These are phyloP conservation scores for Coreius guichenoti DNA, from an alignment of 2,797 vertebrate species.

Conservation along the genomic window DNA sequence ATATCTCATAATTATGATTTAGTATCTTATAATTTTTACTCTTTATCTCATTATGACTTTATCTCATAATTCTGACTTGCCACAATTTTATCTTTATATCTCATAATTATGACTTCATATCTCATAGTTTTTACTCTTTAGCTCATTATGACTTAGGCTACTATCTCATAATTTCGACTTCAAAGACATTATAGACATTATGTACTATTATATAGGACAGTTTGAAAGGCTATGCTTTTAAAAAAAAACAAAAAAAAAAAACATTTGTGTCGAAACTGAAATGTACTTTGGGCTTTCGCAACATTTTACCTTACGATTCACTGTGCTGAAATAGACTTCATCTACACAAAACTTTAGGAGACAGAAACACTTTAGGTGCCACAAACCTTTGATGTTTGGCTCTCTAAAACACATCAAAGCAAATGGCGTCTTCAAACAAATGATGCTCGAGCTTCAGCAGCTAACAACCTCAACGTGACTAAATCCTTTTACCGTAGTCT, in stretches of 20 bases:
- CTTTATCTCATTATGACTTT: neutral
- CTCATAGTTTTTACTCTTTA: neutral
- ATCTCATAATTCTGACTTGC: neutral
- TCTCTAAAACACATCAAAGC: slow-evolving; percentile 5
- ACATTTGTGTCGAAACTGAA: neutral
- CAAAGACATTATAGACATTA: neutral
- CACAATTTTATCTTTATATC: neutral
- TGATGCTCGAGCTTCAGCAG: neutral
- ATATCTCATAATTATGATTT: neutral
- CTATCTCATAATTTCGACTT: neutral
- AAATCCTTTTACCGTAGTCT: neutral
- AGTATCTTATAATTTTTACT: neutral
- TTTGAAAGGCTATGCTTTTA: neutral
- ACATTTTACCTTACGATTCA: neutral
- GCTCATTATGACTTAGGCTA: neutral
- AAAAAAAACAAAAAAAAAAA: no score
- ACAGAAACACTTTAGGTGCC: neutral
- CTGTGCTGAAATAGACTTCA: neutral
- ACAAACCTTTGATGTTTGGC: neutral
- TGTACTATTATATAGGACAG: no score
- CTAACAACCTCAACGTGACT: neutral
- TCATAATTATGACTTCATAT: neutral
- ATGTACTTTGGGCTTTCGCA: neutral
- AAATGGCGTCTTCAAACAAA: neutral
- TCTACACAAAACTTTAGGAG: neutral